Conservation (phyloP, 1,140 invertebrate genomes). For the Sycobia sp. region DNA sequence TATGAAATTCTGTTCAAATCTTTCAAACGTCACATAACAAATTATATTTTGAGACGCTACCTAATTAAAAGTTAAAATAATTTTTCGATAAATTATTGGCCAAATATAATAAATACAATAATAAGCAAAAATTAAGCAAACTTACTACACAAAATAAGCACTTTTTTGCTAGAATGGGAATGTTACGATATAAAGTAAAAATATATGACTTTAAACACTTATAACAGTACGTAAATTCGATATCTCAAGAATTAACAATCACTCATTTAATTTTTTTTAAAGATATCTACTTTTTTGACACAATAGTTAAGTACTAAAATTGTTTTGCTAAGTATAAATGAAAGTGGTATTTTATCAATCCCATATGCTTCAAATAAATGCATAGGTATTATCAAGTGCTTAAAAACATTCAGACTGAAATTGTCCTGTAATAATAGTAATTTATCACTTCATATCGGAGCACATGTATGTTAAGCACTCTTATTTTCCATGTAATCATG, state of each 20-base stretch:
- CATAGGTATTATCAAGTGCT: slow-evolving; percentile 21
- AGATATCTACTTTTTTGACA: slow-evolving; percentile 30
- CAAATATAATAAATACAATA: slow-evolving; percentile 15
- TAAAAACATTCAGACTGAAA: slow-evolving; percentile 28
- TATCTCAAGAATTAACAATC: slow-evolving; percentile 33
- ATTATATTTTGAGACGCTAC: slow-evolving; percentile 29
- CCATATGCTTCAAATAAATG: slow-evolving; percentile 29
- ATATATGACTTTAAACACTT: slow-evolving; percentile 36
- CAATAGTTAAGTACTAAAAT: slow-evolving; percentile 32
- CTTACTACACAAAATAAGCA: slow-evolving; percentile 8
- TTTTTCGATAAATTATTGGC: slow-evolving; percentile 11
- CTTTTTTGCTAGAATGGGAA: slow-evolving; percentile 34
- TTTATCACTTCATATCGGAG: slow-evolving; percentile 31
- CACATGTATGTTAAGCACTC: slow-evolving; percentile 22
- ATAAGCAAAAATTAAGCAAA: slow-evolving; percentile 14
- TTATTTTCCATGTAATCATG: slow-evolving; percentile 11
- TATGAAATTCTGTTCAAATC: slow-evolving; percentile 20
- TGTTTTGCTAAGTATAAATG: slow-evolving; percentile 25
- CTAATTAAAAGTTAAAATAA: slow-evolving; percentile 3
- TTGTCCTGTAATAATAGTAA: slow-evolving; percentile 25
- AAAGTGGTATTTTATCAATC: slow-evolving; percentile 27
- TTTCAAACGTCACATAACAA: slow-evolving; percentile 14
- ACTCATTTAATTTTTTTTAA: slow-evolving; percentile 28
- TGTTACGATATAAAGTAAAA: slow-evolving; percentile 35
- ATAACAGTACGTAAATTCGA: slow-evolving; percentile 36